Base-by-base conservation (phyloP, 2,797 vertebrate genomes). In the Alectoris magna region DNA sequence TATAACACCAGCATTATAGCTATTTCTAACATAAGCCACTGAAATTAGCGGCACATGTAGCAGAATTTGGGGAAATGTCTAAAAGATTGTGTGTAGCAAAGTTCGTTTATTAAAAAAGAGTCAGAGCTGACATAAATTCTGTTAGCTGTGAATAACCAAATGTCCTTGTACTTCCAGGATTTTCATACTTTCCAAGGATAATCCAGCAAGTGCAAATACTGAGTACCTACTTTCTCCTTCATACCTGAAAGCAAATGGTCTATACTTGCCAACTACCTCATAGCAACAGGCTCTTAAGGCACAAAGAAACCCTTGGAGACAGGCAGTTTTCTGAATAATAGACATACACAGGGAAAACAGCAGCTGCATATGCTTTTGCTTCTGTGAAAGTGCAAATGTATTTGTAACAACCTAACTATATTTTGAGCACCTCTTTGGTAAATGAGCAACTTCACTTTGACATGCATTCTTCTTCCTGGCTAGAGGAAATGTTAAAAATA, bases 131-230 rank as follows among this genome's bases (percentile, higher is more conserved):
- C 31, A 22, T 71, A 44, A 81, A n/a, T 27, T 27, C 14, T 70
- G 3, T 94, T 87, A n/a, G 36, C 41, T 98, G 98, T 98, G 70
- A 96, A 84, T 27, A 44, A 94, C 84, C 86, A 97, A 98, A 10
- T 98, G 97, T 69, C 87, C 98, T 11, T 98, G 98, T 98, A 98
- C 98, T 13, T 97, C 90, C 7, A 98, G 94, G 31, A 98, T 99
- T 70, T 99, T 98, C 1, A 97, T 99, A 96, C 95, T 99, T 77
- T 99, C 98, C 90, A 96, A 98, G 26, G 98, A 98, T 83, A 98
- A 98, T 75, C 98, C 98, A 4, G 98, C 98, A 97, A 79, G 98
- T 96, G 9, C n/a, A n/a, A 51, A 14, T 21, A 11, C 23, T 56
- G 64, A 87, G 68, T 49, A 51, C 0, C 0, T 56, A 51, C 85